Conservation (phyloP, 2,113 vertebrate species). For the Taxidea taxus region DNA sequence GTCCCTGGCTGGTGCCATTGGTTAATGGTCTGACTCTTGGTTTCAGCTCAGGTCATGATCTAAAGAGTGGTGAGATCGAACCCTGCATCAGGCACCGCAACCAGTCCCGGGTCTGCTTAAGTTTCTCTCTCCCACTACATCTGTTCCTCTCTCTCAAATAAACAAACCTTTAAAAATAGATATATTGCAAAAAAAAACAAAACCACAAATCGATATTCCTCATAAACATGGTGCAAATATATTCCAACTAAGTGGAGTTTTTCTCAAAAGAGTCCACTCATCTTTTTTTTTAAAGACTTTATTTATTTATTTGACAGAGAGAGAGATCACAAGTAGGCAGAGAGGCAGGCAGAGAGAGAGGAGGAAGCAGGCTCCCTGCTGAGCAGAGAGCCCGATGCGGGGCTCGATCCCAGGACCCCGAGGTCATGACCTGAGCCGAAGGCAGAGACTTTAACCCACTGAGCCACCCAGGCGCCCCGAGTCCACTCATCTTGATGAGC, state of each 20-base stretch:
- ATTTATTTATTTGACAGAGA: too few relatives aligned
- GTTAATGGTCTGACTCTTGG: not conserved
- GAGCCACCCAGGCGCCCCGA: not conserved
- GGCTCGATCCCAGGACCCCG: too few relatives aligned
- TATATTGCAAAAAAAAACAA: not conserved
- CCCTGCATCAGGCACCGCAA: not conserved
- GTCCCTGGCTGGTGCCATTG: rapidly evolving
- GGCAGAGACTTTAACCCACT: too few relatives aligned
- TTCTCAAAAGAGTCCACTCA: not conserved
- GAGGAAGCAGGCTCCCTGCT: too few relatives aligned
- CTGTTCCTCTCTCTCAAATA: not conserved
- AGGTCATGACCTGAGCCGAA: too few relatives aligned
- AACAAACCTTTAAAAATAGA: not conserved
- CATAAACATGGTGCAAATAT: not conserved
- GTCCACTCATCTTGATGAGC: not conserved
- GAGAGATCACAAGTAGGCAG: too few relatives aligned
- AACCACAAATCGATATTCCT: not conserved
- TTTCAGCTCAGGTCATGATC: not conserved
- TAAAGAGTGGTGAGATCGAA: not conserved
- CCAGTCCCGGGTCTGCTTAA: not conserved
- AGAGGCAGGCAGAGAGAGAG: too few relatives aligned
- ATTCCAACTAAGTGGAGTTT: not conserved
- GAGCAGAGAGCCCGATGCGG: too few relatives aligned
- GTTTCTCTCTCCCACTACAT: not conserved
- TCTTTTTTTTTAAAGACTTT: not conserved